Percentiles rank a stretch among this genome's conserved stretches.
phyloP scores from a whole-genome alignment of 2,797 vertebrate genomes.

The Lithobates sylvaticus region DNA sequence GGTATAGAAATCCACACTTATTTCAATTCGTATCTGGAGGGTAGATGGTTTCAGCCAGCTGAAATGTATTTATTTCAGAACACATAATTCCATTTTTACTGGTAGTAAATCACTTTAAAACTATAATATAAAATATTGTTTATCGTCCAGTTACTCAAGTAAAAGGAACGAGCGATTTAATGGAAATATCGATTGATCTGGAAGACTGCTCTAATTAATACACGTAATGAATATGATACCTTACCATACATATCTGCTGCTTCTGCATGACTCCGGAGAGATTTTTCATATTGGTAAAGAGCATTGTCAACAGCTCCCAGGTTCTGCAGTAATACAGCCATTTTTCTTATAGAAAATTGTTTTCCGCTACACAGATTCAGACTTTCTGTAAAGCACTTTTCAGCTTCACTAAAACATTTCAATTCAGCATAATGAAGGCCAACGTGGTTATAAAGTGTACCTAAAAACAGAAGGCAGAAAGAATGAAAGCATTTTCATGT shows the following conservation, averaged over 20 bases:
- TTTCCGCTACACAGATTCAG: conserved; percentile 28
- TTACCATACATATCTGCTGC: conserved; percentile 43
- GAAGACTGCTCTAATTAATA: conserved; percentile 46
- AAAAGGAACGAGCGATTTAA: conserved; percentile 38
- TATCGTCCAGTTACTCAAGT: conserved; percentile 27
- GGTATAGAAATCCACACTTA: too few species aligned
- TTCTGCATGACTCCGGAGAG: conserved; percentile 51
- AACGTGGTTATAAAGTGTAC: conserved; percentile 56
- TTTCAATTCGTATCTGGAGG: too few species aligned
- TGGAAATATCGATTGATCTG: conserved; percentile 50
- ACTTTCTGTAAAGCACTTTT: conserved; percentile 53
- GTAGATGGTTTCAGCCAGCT: too few species aligned
- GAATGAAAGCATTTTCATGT: background rate
- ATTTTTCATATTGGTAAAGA: conserved; percentile 33
- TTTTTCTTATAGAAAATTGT: conserved; percentile 15
- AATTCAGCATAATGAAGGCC: conserved; percentile 59
- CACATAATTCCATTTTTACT: conserved; percentile 20
- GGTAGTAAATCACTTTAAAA: conserved; percentile 31
- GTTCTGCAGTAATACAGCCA: conserved; percentile 51
- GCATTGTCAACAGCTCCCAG: conserved; percentile 50
- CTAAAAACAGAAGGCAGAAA: conserved; percentile 23
- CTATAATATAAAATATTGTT: conserved; percentile 14
- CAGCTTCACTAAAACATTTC: conserved; percentile 57
- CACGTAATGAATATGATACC: conserved; percentile 44
- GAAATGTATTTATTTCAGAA: background rate